These are phyloP conservation scores for Drosophila grimshawi DNA, from an alignment of 1,140 invertebrate species.

Conservation along the genomic window DNA sequence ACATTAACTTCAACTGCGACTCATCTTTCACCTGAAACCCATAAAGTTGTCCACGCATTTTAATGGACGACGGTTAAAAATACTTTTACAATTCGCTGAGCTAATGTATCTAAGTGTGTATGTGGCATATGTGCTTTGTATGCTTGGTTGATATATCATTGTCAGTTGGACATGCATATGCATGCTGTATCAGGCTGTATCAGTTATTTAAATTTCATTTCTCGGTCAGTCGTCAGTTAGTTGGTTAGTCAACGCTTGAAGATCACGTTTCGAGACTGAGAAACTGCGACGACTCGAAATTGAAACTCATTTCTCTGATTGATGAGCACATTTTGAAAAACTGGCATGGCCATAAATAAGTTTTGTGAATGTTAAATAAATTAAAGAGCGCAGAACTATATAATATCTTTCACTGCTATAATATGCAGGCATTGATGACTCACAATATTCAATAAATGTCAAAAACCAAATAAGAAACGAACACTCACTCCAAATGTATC, in stretches of 20 bases:
- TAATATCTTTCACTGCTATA: constrained; percentile 69
- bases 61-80: constrained; percentile 46
- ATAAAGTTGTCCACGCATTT: constrained; percentile 58
- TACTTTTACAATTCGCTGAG: constrained; percentile 55
- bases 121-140: constrained; percentile 10
- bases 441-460: constrained; percentile 33
- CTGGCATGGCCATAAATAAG: constrained; percentile 74
- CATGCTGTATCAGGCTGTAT: constrained; percentile 36
- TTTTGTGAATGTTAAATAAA: constrained; percentile 66
- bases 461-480: neutral
- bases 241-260: constrained; percentile 23
- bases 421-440: constrained; percentile 48
- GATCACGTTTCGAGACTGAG: constrained; percentile 23
- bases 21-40: constrained; percentile 70
- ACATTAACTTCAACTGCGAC: constrained; percentile 23
- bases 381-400: constrained; percentile 75
- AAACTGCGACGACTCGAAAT: constrained; percentile 20
- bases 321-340: constrained; percentile 73
- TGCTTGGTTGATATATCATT: constrained; percentile 71
- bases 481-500: neutral
- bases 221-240: constrained; percentile 59
- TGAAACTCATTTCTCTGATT: constrained; percentile 80
- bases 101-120: constrained; percentile 33
- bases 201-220: constrained; percentile 65
- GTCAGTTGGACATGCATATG: constrained; percentile 62